Conservation (phyloP, 2,797 vertebrate species). For the Holocentrus rufus region DNA sequence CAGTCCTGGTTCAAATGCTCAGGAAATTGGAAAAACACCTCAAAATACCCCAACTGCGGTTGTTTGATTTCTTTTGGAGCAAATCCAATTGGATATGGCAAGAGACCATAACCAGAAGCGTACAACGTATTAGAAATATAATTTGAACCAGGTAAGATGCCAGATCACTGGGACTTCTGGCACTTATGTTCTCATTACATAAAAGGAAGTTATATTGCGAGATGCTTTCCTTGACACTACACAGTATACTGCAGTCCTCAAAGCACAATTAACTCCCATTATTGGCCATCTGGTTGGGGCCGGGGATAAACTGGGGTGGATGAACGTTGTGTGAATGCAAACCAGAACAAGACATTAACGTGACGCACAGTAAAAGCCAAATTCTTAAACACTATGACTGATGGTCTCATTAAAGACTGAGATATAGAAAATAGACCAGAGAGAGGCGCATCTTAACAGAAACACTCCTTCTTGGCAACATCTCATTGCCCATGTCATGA, state of each 20-base stretch:
- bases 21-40: background rate
- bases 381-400: background rate
- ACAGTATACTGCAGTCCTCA: slow-evolving; percentile 13
- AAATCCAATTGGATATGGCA: slow-evolving; percentile 17
- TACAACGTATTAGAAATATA: slow-evolving; percentile 5
- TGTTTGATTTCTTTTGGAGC: background rate
- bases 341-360: background rate
- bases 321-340: background rate
- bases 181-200: slow-evolving; percentile 33
- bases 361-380: background rate
- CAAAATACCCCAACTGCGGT: slow-evolving; percentile 10
- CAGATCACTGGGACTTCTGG: slow-evolving; percentile 10
- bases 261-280: slow-evolving; percentile 10
- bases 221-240: slow-evolving; percentile 22
- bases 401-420: slow-evolving; percentile 31
- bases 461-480: too few relatives aligned
- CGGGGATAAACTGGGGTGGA: background rate
- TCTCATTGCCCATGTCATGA: too few relatives aligned
- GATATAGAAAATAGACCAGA: background rate
- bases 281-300: background rate
- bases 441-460: too few relatives aligned
- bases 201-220: slow-evolving; percentile 1
- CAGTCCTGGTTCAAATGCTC: slow-evolving; percentile 1
- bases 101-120: slow-evolving; percentile 25
- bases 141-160: slow-evolving; percentile 33